These are phyloP conservation scores for Listrodromus nycthemerus DNA, from an alignment of 2,888 invertebrate species.

Conservation along the genomic window DNA sequence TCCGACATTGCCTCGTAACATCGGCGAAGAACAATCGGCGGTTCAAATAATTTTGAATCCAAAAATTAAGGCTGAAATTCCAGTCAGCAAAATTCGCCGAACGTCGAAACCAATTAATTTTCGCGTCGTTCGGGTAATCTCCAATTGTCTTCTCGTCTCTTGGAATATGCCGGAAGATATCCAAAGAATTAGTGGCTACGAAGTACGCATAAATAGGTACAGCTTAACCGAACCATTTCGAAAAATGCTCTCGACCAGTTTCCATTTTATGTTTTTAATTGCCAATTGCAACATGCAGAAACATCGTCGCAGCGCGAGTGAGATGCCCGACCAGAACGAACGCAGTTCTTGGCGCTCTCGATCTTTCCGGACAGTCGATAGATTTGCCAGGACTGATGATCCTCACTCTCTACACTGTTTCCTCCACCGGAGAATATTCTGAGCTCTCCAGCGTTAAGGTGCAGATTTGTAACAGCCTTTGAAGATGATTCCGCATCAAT, in stretches of 20 bases:
- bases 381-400: constrained; percentile 47
- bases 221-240: neutral
- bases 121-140: constrained; percentile 60
- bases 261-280: neutral
- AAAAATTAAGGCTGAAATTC: neutral
- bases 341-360: constrained; percentile 59
- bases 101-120: constrained; percentile 67
- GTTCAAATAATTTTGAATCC: neutral
- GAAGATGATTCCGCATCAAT: neutral
- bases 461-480: neutral
- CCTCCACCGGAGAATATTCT: constrained; percentile 56
- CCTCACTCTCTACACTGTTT: constrained; percentile 66
- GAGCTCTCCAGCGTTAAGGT: constrained; percentile 60
- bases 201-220: constrained; percentile 29
- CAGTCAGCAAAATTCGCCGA: neutral
- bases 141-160: constrained; percentile 63
- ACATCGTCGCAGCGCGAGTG: constrained; percentile 57
- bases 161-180: constrained; percentile 26
- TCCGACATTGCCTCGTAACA: constrained; percentile 17
- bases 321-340: constrained; percentile 67
- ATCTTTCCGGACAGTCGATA: constrained; percentile 31
- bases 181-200: constrained; percentile 20
- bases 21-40: neutral
- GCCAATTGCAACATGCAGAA: constrained; percentile 15
- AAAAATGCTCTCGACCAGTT: neutral